phyloP scores from a whole-genome alignment of 2,113 vertebrate species.

The crab-eating macaque (Macaca fascicularis) region T2T-MFA8v1.1 NC_088385.1:59937001-59937500 shows the following conservation, averaged over 20 bases:
- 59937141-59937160: neutral
- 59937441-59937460: neutral
- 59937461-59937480: neutral
- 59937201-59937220: neutral
- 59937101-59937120: neutral
- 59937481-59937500: neutral
- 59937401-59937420: neutral
- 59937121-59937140: neutral
- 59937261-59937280: neutral
- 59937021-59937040: neutral
- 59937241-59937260: neutral
- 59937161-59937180: neutral
- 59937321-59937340: constrained; percentile 4
- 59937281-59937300: neutral
- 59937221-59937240: neutral
- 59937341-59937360: too few relatives aligned
- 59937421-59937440: neutral
- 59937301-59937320: neutral
- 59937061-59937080: neutral
- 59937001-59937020: neutral
- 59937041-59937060: neutral
- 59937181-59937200: neutral
- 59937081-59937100: neutral
- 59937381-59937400: neutral
- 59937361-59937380: neutral